Conservation (phyloP, 1,140 invertebrate species). For the Drosophila ogumai region DNA sequence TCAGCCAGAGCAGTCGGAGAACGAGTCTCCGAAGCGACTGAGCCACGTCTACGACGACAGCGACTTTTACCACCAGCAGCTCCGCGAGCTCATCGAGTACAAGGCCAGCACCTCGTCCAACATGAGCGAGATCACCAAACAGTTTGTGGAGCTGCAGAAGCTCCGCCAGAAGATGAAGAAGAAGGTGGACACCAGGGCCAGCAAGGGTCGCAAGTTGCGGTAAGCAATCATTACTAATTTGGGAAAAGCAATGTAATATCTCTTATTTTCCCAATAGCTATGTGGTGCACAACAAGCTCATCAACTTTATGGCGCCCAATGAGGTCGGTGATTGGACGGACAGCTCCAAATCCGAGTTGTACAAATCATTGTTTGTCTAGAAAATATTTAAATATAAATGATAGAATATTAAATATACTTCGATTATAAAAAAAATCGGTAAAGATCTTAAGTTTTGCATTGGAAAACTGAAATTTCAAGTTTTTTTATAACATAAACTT, state of each 20-base stretch:
- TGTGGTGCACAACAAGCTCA: conserved; percentile 94
- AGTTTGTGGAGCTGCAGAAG: conserved; percentile 96
- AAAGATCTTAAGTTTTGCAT: background rate
- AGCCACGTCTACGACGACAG: conserved; percentile 97
- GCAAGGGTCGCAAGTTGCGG: conserved; percentile 95
- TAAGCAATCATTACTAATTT: conserved; percentile 15
- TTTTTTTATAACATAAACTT: background rate
- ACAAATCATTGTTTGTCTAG: conserved; percentile 93
- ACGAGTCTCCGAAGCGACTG: conserved; percentile 68
- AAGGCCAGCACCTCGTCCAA: conserved; percentile 93
- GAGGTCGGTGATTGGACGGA: conserved; percentile 90
- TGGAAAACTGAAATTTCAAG: background rate
- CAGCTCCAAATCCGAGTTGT: conserved; percentile 92
- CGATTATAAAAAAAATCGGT: background rate
- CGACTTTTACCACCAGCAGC: conserved; percentile 97
- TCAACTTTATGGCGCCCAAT: conserved; percentile 97
- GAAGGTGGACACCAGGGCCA: conserved; percentile 95
- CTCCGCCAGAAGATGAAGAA: conserved; percentile 95
- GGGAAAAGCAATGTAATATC: background rate
- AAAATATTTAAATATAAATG: conserved; percentile 5
- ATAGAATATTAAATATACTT: conserved; percentile 3
- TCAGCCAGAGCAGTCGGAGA: conserved; percentile 85
- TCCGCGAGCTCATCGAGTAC: conserved; percentile 96
- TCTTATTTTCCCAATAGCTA: conserved; percentile 85
- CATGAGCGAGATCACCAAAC: conserved; percentile 91